phyloP scores from a whole-genome alignment of 2,113 vertebrate genomes.

The Crotophaga sulcirostris region DNA sequence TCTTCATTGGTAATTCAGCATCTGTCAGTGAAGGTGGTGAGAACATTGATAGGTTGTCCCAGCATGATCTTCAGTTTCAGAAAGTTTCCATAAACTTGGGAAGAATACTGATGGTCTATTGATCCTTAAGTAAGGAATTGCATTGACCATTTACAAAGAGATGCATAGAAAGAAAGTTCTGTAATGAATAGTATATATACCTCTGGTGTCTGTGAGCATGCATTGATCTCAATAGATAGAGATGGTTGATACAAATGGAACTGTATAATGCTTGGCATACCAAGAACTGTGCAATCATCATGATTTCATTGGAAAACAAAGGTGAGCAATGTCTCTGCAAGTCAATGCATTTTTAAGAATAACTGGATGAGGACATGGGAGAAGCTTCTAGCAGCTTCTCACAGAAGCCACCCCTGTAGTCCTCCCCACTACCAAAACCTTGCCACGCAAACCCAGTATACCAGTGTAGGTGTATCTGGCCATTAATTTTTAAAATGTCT shows the following conservation, averaged over 20 bases:
- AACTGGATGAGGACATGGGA: background rate
- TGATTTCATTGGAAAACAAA: background rate
- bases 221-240: background rate
- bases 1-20: background rate
- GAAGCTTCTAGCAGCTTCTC: too few species aligned
- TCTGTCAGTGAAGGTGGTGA: background rate
- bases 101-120: background rate
- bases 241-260: background rate
- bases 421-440: too few species aligned
- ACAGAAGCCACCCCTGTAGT: too few species aligned
- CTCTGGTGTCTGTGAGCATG: background rate
- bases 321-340: background rate
- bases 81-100: background rate
- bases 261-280: too few species aligned
- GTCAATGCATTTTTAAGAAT: background rate
- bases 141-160: background rate
- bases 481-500: background rate
- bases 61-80: background rate
- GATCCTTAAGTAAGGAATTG: background rate
- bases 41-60: background rate
- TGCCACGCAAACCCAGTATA: too few species aligned
- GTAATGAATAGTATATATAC: background rate
- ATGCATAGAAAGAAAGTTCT: background rate
- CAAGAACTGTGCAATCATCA: background rate
- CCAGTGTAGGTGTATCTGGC: background rate